A percentile compares a stretch with the other conserved stretches of the same genome.
These are phyloP conservation scores for Calvadosia cruxmelitensis DNA, from an alignment of 30 jellyfish, hydroid and myxozoan species.

Conservation along the genomic window DNA sequence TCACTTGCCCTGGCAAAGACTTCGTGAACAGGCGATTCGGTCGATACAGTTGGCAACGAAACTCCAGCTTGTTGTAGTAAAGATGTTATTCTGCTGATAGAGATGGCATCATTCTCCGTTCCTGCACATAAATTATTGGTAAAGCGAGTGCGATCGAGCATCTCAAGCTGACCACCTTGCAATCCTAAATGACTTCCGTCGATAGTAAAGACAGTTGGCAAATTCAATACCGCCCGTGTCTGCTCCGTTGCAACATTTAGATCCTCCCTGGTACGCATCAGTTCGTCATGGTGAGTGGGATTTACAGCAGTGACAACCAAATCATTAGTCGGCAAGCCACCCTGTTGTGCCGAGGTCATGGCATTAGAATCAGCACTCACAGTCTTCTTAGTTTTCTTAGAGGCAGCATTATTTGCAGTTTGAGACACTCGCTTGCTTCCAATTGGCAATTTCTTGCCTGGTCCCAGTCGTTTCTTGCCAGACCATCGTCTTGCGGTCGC, in stretches of 20 bases:
- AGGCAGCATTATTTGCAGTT: neutral
- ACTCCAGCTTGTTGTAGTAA: slow-evolving; percentile 1
- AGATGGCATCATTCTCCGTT: neutral
- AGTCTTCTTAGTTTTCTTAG: neutral
- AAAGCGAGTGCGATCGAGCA: neutral
- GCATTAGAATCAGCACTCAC: neutral
- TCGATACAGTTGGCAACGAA: neutral
- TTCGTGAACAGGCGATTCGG: neutral
- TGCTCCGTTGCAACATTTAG: neutral
- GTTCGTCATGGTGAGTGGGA: neutral
- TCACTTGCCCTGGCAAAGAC: neutral
- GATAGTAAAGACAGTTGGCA: neutral
- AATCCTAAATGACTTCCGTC: neutral
- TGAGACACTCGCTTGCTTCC: neutral
- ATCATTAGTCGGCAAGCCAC: neutral
- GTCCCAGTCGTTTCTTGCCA: neutral
- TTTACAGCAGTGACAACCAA: neutral
- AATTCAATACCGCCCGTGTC: neutral
- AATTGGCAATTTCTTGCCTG: neutral
- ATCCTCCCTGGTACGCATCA: neutral
- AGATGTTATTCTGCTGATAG: neutral
- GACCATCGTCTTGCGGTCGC: neutral
- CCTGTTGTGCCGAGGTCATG: neutral
- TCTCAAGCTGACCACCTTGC: neutral
- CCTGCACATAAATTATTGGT: no score